phyloP scores from a whole-genome alignment of 2,113 vertebrate species.

The Sceloporus tristichus region DNA sequence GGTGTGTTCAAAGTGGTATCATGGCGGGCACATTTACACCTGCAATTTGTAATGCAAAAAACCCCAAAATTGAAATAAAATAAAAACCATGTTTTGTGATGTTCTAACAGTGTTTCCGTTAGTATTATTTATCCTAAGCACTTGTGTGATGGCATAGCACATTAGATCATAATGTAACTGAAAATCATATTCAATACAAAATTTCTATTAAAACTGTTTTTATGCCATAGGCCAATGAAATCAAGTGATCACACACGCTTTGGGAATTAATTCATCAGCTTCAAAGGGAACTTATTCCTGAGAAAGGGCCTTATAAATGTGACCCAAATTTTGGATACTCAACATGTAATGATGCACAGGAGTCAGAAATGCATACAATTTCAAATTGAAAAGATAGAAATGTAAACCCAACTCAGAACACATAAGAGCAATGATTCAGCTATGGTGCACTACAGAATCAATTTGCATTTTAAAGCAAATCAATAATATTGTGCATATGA shows the following conservation, averaged over 20 bases:
- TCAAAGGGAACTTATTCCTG: constrained; percentile 6
- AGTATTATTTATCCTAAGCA: not conserved
- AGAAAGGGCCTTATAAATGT: not conserved
- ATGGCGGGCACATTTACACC: not conserved
- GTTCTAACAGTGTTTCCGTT: not conserved
- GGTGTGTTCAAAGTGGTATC: no score
- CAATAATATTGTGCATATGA: constrained; percentile 44
- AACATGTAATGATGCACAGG: not conserved
- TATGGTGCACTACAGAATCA: constrained; percentile 45
- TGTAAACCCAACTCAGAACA: constrained; percentile 47
- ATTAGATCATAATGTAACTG: not conserved
- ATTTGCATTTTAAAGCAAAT: constrained; percentile 55
- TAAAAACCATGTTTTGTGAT: not conserved
- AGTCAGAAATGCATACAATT: not conserved
- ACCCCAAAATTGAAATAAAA: no score
- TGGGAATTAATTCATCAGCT: constrained; percentile 10
- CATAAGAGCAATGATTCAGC: constrained; percentile 70
- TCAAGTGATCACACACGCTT: constrained; percentile 28
- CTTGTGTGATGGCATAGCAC: not conserved
- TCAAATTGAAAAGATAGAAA: constrained; percentile 20
- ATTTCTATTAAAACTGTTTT: not conserved
- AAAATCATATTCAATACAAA: not conserved
- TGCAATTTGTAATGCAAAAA: not conserved
- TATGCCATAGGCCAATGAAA: not conserved
- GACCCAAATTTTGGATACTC: not conserved